Evolutionary conservation across 2,888 invertebrate genomes (phyloP).

Genomic region (Julus scanicus): DNA sequence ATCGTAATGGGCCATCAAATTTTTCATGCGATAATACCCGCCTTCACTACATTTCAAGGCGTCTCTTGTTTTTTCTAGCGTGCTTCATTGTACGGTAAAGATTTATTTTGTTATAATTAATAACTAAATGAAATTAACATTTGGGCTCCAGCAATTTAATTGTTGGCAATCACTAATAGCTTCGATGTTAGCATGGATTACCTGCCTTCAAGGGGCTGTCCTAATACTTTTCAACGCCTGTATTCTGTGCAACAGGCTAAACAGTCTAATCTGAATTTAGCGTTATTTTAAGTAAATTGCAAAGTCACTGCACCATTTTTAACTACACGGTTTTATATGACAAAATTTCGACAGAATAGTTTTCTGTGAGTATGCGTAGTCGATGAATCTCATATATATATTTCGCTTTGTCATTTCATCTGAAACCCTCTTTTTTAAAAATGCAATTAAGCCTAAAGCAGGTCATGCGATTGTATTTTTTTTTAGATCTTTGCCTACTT

Average conservation of each 20-base stretch:
- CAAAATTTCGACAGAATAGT: no score
- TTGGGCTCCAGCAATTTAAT: not conserved
- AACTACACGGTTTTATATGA: no score
- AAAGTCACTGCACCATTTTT: no score
- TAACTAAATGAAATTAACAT: not conserved
- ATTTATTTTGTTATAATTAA: not conserved
- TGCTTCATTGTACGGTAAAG: not conserved
- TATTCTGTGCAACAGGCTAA: not conserved
- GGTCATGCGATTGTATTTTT: not conserved
- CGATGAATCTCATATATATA: not conserved
- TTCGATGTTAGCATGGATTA: not conserved
- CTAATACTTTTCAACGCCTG: not conserved
- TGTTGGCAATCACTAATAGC: not conserved
- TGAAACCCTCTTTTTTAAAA: not conserved
- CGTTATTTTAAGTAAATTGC: no score
- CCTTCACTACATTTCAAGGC: not conserved
- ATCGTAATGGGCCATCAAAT: conserved; percentile 38
- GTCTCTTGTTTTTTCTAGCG: not conserved
- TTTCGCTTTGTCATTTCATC: not conserved
- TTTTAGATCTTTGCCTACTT: not conserved
- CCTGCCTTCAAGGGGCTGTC: not conserved
- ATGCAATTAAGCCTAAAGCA: not conserved
- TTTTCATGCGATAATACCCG: not conserved
- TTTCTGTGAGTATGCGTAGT: no score
- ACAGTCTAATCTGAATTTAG: no score